Conservation (phyloP, 2,888 invertebrate species). For the Dynastes hyllus region DNA sequence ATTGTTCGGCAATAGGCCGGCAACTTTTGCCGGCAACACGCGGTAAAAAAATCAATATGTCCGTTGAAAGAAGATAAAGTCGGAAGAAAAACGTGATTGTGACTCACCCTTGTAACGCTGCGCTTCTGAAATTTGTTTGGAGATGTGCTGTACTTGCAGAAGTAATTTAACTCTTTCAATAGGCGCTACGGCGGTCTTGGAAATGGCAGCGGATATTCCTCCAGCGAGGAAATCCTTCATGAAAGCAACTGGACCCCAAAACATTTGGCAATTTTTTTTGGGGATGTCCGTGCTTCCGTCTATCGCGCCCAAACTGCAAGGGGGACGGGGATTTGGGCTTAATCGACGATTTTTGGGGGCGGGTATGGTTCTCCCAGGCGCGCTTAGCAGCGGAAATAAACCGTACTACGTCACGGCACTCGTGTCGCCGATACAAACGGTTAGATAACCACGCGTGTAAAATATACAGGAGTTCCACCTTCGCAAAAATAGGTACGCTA, state of each 20-base stretch:
- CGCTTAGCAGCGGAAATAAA: conserved; percentile 56
- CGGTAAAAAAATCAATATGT: conserved; percentile 36
- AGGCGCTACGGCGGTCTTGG: conserved; percentile 95
- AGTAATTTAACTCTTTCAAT: conserved; percentile 96
- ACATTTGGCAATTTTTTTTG: conserved; percentile 52
- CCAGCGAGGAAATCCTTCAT: conserved; percentile 93
- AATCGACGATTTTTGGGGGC: no score
- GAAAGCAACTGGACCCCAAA: conserved; percentile 90
- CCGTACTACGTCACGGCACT: conserved; percentile 55
- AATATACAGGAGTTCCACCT: conserved; percentile 7
- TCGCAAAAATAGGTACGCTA: conserved; percentile 27
- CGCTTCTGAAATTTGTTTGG: conserved; percentile 89
- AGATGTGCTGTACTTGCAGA: conserved; percentile 95
- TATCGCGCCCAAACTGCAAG: conserved; percentile 74
- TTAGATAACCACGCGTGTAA: conserved; percentile 37
- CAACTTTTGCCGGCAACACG: conserved; percentile 17
- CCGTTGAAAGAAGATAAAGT: conserved; percentile 37
- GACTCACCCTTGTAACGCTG: conserved; percentile 91
- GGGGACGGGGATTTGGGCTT: conserved; percentile 69
- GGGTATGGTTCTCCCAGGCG: conserved; percentile 64
- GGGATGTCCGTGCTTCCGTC: conserved; percentile 64
- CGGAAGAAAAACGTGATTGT: conserved; percentile 37
- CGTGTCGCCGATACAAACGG: conserved; percentile 35
- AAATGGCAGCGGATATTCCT: conserved; percentile 93
- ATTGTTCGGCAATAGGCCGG: not conserved